Conservation (phyloP, 1,140 invertebrate species). For the Eubasilissa regina region DNA sequence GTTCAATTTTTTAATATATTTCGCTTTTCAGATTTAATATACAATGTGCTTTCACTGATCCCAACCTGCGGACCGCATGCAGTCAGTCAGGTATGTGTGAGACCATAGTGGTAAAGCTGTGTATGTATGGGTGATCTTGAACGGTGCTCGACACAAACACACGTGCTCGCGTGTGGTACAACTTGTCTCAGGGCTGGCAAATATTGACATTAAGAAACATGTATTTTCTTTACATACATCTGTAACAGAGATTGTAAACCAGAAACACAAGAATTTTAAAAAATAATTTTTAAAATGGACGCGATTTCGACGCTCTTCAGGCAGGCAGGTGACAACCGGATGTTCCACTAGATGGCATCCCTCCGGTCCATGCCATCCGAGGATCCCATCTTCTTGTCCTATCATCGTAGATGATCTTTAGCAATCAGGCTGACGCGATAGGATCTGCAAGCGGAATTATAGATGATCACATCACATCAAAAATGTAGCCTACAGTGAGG, state of each 20-base stretch:
- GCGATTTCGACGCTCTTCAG: too few species aligned
- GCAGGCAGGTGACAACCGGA: too few species aligned
- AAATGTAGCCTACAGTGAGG: too few species aligned
- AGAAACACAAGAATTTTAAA: not conserved
- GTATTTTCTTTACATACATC: slow-evolving; percentile 33
- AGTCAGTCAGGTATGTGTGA: slow-evolving; percentile 8
- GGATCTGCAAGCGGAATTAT: too few species aligned
- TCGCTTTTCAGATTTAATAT: not conserved
- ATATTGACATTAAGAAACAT: slow-evolving; percentile 56
- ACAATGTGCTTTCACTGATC: not conserved
- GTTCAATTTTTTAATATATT: too few species aligned
- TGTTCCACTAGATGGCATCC: too few species aligned
- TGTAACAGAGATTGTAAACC: slow-evolving; percentile 27
- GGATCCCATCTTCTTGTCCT: too few species aligned
- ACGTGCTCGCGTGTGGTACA: slow-evolving; percentile 22
- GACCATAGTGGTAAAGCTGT: not conserved
- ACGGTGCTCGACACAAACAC: slow-evolving; percentile 11
- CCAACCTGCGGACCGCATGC: slow-evolving; percentile 5
- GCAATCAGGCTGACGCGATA: too few species aligned
- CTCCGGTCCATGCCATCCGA: too few species aligned
- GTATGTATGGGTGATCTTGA: slow-evolving; percentile 20
- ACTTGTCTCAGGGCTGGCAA: slow-evolving; percentile 52
- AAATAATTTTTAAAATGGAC: too few species aligned
- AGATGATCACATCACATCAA: too few species aligned
- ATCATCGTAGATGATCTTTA: too few species aligned